Evolutionary conservation across 1,140 invertebrate species (phyloP), one percentile per base, ranked within the genome.

Genomic region (Calycopis cecrops): DNA sequence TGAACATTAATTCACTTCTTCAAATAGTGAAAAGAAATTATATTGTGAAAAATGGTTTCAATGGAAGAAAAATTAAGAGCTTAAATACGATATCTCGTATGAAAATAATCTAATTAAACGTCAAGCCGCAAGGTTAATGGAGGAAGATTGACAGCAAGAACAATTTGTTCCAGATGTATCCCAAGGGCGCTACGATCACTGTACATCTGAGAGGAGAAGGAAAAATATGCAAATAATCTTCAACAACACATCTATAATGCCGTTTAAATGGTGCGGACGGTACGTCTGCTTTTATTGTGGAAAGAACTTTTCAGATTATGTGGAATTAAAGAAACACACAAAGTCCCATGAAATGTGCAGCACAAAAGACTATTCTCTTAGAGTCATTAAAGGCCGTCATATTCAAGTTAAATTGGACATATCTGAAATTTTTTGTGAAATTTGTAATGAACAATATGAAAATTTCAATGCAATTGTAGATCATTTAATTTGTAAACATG

Each of bases 11-110:
- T 76, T 56, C 80, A 85, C 77, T 93, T 95, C 88, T 83, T 92
- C 28, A 92, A 90, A 34, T 1, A 92, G 91, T 0, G 92, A 91
- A 48, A 82, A 89, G 18, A 89, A 90, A 8, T 92, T 90, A 52
- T 76, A 77, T 14, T 91, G 90, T 59, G 73, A 85, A 4, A 89
- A 91, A 54, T 71, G 88, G 3, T 93, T 92, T 71, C 90, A 91
- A 0, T 87, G 92, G 40, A 57, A 65, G 9, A 83, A 73, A 40
- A 85, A 85, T 60, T 64, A 83, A 47, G 68, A 62, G 12, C 70
- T 67, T 4, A 78, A 83, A n/a, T n/a, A n/a, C 50, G 76, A 76
- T 67, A 60, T 73, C 17, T 59, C 54, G 10, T 54, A 63, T 18
- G 44, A 14, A 34, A 60, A 56, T 38, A 47, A 28, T 28, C n/a